Evolutionary conservation across 2,113 vertebrate species (phyloP).

Genomic region (Dunckerocampus dactyliophorus): DNA sequence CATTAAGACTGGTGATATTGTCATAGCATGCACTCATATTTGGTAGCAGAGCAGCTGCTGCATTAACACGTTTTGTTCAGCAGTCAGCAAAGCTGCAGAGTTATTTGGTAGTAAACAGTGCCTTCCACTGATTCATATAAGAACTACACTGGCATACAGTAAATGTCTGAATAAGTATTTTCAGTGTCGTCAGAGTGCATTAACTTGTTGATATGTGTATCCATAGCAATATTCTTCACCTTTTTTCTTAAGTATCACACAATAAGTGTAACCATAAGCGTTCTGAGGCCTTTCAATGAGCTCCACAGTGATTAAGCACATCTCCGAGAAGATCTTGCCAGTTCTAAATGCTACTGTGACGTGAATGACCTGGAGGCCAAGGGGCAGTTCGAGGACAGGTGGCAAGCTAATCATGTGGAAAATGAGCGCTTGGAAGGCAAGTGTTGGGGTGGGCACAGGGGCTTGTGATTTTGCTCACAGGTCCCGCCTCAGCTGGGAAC

Average conservation of each 20-base stretch:
- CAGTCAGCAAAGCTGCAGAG: constrained; percentile 14
- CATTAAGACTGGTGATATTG: neutral
- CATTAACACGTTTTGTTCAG: constrained; percentile 17
- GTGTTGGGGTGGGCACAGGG: constrained; percentile 42
- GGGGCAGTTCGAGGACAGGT: constrained; percentile 73
- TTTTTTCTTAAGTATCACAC: neutral
- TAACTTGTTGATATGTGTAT: neutral
- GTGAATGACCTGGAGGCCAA: constrained; percentile 52
- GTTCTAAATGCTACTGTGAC: constrained; percentile 63
- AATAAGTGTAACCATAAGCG: neutral
- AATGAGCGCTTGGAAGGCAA: constrained; percentile 72
- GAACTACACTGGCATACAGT: constrained; percentile 57
- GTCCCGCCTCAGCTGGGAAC: constrained; percentile 63
- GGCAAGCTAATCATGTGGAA: constrained; percentile 78
- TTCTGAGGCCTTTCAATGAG: constrained; percentile 1
- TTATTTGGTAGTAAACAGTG: constrained; percentile 67
- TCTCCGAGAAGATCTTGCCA: constrained; percentile 47
- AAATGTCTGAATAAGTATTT: neutral
- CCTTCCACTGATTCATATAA: constrained; percentile 63
- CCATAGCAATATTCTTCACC: neutral
- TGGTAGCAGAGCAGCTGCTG: constrained; percentile 16
- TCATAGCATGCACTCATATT: constrained; percentile 5
- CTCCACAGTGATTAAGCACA: constrained; percentile 36
- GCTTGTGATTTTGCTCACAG: constrained; percentile 59
- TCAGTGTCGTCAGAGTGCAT: neutral